Conservation (phyloP, 2,888 invertebrate genomes). For the Cheilosia scutellata region DNA sequence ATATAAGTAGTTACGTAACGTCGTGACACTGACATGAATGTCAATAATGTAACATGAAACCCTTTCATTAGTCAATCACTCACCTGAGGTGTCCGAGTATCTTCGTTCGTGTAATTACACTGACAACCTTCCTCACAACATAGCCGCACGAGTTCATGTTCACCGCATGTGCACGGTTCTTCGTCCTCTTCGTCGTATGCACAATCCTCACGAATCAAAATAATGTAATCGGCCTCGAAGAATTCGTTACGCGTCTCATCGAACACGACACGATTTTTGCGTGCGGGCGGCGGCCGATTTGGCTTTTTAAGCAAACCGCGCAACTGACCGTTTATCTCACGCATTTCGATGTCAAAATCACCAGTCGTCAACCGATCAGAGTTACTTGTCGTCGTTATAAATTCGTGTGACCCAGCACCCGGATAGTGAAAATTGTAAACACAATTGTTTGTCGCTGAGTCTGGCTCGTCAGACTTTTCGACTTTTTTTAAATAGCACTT, state of each 20-base stretch:
- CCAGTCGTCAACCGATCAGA: constrained; percentile 34
- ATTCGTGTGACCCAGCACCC: constrained; percentile 17
- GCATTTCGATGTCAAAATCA: constrained; percentile 79
- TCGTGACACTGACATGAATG: too few relatives aligned
- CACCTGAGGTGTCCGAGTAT: constrained; percentile 83
- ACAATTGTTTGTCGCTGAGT: constrained; percentile 30
- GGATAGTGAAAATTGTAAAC: constrained; percentile 24
- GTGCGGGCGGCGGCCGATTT: constrained; percentile 87
- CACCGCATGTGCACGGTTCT: constrained; percentile 90
- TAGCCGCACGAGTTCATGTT: constrained; percentile 87
- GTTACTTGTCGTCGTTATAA: background rate
- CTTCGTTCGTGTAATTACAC: constrained; percentile 84
- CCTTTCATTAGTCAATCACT: constrained; percentile 65
- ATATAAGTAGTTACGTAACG: too few relatives aligned
- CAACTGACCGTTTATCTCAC: constrained; percentile 84
- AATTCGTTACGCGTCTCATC: constrained; percentile 95
- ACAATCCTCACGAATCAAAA: constrained; percentile 94
- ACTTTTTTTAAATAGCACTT: constrained; percentile 67
- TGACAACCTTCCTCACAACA: constrained; percentile 90
- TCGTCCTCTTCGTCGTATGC: constrained; percentile 92
- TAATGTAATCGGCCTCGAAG: constrained; percentile 96
- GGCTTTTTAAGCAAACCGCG: constrained; percentile 89
- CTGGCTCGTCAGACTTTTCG: constrained; percentile 20
- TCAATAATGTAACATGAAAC: background rate
- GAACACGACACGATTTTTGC: constrained; percentile 93